Evolutionary conservation across 2,888 invertebrate species (phyloP).

Genomic region (Drosophila kambysellisi): DNA sequence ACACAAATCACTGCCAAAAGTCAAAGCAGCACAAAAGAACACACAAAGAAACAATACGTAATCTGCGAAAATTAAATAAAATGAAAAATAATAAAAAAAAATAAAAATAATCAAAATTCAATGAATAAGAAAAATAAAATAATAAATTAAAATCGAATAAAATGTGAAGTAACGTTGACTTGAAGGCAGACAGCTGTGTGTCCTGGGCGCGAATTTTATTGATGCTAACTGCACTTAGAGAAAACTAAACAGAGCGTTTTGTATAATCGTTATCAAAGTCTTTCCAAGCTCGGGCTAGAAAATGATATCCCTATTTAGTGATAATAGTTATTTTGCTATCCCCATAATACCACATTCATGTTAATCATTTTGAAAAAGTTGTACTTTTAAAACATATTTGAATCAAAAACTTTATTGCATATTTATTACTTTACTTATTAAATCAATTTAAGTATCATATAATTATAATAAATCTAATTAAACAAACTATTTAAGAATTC

Average conservation of each 20-base stretch:
- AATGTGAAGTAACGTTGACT: constrained; percentile 42
- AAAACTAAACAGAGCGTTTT: not conserved
- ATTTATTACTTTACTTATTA: not conserved
- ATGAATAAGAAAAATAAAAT: constrained; percentile 14
- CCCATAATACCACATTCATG: not conserved
- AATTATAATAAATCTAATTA: not conserved
- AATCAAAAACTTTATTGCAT: not conserved
- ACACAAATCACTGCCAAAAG: constrained; percentile 41
- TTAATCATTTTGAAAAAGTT: not conserved
- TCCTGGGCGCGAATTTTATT: constrained; percentile 21
- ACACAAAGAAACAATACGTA: constrained; percentile 19
- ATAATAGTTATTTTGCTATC: not conserved
- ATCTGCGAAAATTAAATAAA: constrained; percentile 38
- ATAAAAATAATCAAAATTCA: constrained; percentile 13
- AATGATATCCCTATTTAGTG: not conserved
- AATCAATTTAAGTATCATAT: not conserved
- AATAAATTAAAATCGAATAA: constrained; percentile 60
- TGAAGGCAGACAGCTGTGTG: constrained; percentile 16
- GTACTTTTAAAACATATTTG: not conserved
- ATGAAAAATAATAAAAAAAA: constrained; percentile 39
- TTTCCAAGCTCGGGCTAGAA: not conserved
- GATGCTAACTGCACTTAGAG: constrained; percentile 9
- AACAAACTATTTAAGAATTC: not conserved
- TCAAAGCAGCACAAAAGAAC: constrained; percentile 6
- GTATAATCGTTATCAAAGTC: not conserved